Evolutionary conservation across 2,113 vertebrate genomes (phyloP).

Genomic region (Spea bombifrons): DNA sequence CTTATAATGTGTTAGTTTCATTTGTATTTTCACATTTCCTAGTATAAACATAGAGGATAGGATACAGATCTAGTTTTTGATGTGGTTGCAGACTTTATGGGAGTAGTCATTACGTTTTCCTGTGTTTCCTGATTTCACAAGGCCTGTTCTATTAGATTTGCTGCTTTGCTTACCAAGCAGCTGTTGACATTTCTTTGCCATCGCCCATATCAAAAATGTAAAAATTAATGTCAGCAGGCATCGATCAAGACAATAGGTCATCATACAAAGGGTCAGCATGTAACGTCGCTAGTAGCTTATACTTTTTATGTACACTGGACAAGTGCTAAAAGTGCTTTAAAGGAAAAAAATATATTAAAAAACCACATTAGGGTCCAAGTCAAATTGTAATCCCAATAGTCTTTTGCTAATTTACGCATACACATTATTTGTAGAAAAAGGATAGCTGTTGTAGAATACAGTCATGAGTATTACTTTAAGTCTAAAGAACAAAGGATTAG

Average conservation of each 20-base stretch:
- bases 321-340: too few species aligned
- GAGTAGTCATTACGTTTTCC: constrained; percentile 28
- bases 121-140: constrained; percentile 31
- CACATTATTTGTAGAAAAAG: too few species aligned
- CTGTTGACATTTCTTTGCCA: constrained; percentile 8
- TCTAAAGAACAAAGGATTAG: too few species aligned
- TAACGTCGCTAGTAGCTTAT: not conserved
- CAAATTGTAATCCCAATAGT: too few species aligned
- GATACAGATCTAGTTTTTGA: constrained; percentile 1
- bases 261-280: not conserved
- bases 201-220: constrained; percentile 1
- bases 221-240: constrained; percentile 1
- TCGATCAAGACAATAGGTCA: not conserved
- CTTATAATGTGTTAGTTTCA: too few species aligned
- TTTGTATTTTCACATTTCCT: too few species aligned
- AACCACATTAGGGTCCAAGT: too few species aligned
- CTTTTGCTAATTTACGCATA: too few species aligned
- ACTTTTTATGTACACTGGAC: not conserved
- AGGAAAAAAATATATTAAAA: too few species aligned
- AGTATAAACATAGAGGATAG: not conserved
- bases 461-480: too few species aligned
- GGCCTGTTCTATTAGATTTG: constrained; percentile 28
- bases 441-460: too few species aligned
- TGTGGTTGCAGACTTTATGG: constrained; percentile 20
- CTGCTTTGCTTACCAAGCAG: constrained; percentile 4